phyloP scores from a whole-genome alignment of 2,888 invertebrate genomes.

The Limnephilus rhombicus region DNA sequence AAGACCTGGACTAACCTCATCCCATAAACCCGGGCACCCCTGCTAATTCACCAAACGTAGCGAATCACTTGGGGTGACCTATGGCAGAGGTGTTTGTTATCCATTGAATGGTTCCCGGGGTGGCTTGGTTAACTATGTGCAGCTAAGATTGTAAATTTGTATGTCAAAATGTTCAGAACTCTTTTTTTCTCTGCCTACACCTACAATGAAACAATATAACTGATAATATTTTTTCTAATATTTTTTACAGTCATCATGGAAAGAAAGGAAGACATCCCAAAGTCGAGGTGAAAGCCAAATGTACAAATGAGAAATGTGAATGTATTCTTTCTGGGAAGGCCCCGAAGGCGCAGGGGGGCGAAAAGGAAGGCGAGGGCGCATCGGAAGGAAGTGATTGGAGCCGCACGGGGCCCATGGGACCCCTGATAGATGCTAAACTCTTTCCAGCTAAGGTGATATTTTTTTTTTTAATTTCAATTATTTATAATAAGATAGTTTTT shows the following conservation, averaged over 20 bases:
- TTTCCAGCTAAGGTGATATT: slow-evolving; percentile 77
- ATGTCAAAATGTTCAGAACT: too few species aligned
- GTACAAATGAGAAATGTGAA: slow-evolving; percentile 32
- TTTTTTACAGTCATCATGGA: slow-evolving; percentile 36
- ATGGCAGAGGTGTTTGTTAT: too few species aligned
- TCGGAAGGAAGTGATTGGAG: slow-evolving; percentile 70
- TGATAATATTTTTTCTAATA: not conserved
- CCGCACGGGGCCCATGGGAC: slow-evolving; percentile 78
- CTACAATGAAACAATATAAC: not conserved
- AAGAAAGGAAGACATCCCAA: not conserved
- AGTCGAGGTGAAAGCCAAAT: slow-evolving; percentile 18
- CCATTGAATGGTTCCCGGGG: too few species aligned
- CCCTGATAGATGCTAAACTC: slow-evolving; percentile 80
- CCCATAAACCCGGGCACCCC: too few species aligned
- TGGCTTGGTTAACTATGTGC: too few species aligned
- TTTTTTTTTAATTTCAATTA: too few species aligned
- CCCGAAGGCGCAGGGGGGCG: slow-evolving; percentile 67
- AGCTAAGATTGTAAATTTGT: too few species aligned
- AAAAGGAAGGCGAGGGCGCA: slow-evolving; percentile 32
- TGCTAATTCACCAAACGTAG: too few species aligned
- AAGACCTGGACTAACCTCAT: too few species aligned
- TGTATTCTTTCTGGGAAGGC: slow-evolving; percentile 23
- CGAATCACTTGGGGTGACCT: too few species aligned
- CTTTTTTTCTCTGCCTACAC: not conserved
- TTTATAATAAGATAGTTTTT: too few species aligned